phyloP scores from a whole-genome alignment of 2,113 vertebrate species.

The Jaculus jaculus region DNA sequence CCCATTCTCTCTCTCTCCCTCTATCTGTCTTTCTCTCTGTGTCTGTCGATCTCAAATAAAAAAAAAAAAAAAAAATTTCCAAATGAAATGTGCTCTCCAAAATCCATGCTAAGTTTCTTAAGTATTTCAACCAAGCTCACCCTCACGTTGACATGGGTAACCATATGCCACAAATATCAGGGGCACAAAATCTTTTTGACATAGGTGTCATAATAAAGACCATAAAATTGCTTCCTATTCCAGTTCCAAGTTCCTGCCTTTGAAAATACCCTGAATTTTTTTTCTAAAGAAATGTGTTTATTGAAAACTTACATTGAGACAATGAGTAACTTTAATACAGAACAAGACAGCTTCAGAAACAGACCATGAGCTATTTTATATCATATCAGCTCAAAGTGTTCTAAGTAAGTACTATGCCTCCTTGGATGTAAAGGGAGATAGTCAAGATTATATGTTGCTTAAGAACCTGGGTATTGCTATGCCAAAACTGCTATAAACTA shows the following conservation, averaged over 20 bases:
- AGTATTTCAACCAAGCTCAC: slow-evolving; percentile 51
- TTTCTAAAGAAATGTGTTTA: slow-evolving; percentile 53
- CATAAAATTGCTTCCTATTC: slow-evolving; percentile 44
- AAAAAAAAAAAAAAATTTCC: too few species aligned
- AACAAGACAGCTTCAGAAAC: slow-evolving; percentile 59
- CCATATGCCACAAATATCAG: slow-evolving; percentile 45
- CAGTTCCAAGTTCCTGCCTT: slow-evolving; percentile 44
- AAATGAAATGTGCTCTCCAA: slow-evolving; percentile 18
- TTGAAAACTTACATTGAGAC: slow-evolving; percentile 77
- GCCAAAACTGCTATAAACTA: slow-evolving; percentile 39
- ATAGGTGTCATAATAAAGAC: slow-evolving; percentile 42
- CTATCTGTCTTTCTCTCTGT: too few species aligned
- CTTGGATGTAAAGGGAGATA: slow-evolving; percentile 32
- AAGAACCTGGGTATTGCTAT: background rate
- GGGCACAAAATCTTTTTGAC: slow-evolving; percentile 37
- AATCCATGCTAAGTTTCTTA: background rate
- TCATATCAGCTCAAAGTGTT: slow-evolving; percentile 35
- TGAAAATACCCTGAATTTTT: slow-evolving; percentile 52
- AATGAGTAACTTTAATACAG: slow-evolving; percentile 66
- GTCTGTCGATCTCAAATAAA: too few species aligned
- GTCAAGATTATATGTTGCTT: background rate
- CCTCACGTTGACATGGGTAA: slow-evolving; percentile 27
- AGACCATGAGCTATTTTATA: slow-evolving; percentile 60
- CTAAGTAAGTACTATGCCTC: slow-evolving; percentile 53
- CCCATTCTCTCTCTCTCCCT: too few species aligned